Conservation (phyloP, 2,888 invertebrate genomes). For the Ectemnius cavifrons region DNA sequence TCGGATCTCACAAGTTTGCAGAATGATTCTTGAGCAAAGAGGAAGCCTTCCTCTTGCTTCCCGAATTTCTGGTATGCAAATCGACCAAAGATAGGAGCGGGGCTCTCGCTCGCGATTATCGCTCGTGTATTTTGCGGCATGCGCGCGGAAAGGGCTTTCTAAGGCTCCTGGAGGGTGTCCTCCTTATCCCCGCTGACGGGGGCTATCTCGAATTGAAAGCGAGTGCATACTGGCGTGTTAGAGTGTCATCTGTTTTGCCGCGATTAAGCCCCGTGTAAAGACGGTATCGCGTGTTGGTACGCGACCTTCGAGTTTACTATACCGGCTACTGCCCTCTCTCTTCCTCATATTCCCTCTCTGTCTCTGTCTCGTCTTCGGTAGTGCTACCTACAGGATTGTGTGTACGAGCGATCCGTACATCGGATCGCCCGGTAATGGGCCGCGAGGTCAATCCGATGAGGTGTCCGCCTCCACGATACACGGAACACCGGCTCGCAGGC, state of each 20-base stretch:
- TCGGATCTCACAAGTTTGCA: too few relatives aligned
- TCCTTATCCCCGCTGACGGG: background rate
- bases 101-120: background rate
- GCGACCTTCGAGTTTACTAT: slow-evolving; percentile 8
- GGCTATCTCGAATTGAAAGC: slow-evolving; percentile 15
- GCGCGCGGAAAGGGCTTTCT: background rate
- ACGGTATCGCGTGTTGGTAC: slow-evolving; percentile 29
- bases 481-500: slow-evolving; percentile 18
- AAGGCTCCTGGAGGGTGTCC: background rate
- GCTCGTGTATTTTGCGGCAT: background rate
- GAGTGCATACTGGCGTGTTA: slow-evolving; percentile 16
- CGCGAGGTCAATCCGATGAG: slow-evolving; percentile 22
- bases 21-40: too few relatives aligned
- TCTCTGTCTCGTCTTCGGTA: too few relatives aligned
- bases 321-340: too few relatives aligned
- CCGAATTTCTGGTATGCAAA: too few relatives aligned
- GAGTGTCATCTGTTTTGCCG: slow-evolving; percentile 27
- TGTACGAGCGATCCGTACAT: slow-evolving; percentile 7
- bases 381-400: too few relatives aligned
- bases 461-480: background rate
- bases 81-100: background rate
- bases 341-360: too few relatives aligned
- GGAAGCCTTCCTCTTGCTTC: too few relatives aligned
- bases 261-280: slow-evolving; percentile 16
- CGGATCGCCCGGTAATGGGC: slow-evolving; percentile 13